Conservation (phyloP, 2,113 vertebrate genomes). For the Tylochromis polylepis region DNA sequence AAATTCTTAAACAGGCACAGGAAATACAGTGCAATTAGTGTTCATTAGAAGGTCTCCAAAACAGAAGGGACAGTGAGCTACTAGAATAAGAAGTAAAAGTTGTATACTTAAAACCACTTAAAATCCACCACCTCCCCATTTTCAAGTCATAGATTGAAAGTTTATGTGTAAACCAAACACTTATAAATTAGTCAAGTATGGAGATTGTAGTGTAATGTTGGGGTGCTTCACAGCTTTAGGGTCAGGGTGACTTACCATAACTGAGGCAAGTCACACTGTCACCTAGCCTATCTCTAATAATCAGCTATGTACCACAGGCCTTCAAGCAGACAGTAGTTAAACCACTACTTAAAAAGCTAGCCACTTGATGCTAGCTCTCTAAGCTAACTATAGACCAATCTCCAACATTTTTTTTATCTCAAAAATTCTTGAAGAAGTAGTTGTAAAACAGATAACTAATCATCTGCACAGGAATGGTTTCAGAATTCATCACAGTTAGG, state of each 20-base stretch:
- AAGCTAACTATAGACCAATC: neutral
- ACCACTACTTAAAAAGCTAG: neutral
- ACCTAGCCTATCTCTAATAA: neutral
- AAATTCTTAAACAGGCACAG: neutral
- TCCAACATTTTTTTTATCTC: neutral
- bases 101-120: neutral
- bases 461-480: neutral
- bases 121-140: neutral
- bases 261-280: neutral
- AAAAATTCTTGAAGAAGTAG: neutral
- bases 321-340: neutral
- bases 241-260: neutral
- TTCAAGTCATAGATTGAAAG: neutral
- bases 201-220: neutral
- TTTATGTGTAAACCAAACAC: neutral
- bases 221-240: neutral
- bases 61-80: neutral
- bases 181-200: neutral
- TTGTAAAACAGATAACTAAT: neutral
- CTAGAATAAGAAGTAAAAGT: neutral
- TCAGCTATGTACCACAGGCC: neutral
- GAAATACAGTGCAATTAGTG: neutral
- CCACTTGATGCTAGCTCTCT: neutral
- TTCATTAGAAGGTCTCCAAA: neutral
- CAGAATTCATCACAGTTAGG: neutral